Evolutionary conservation across 2,113 vertebrate genomes (phyloP).

Genomic region (Brachirus orientalis): DNA sequence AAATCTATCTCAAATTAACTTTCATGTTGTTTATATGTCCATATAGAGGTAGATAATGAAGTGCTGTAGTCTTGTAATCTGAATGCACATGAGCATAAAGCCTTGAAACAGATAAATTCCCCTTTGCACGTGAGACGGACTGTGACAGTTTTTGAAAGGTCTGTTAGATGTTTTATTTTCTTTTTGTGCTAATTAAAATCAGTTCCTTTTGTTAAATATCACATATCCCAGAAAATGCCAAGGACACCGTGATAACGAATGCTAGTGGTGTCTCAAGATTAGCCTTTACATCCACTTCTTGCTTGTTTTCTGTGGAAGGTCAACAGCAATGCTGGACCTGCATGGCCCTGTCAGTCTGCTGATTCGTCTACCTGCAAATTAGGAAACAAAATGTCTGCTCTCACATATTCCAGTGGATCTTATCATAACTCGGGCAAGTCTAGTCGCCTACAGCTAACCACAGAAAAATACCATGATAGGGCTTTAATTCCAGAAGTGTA

Average conservation of each 20-base stretch:
- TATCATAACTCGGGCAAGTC: not conserved
- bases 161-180: slow-evolving; percentile 50
- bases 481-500: not conserved
- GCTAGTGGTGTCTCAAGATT: slow-evolving; percentile 57
- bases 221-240: slow-evolving; percentile 61
- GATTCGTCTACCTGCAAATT: slow-evolving; percentile 40
- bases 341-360: slow-evolving; percentile 26
- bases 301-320: slow-evolving; percentile 34
- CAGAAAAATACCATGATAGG: not conserved
- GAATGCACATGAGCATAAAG: not conserved
- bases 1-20: not conserved
- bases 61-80: not conserved
- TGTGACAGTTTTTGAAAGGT: slow-evolving; percentile 66
- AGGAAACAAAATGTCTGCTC: slow-evolving; percentile 25
- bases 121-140: slow-evolving; percentile 24
- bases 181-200: slow-evolving; percentile 65
- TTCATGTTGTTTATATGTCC: not conserved
- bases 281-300: slow-evolving; percentile 43
- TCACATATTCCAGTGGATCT: slow-evolving; percentile 4
- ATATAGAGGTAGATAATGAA: not conserved
- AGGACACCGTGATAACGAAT: slow-evolving; percentile 69
- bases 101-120: slow-evolving; percentile 7
- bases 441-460: too few relatives aligned
- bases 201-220: slow-evolving; percentile 70
- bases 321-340: slow-evolving; percentile 22